Percentiles rank a stretch among this genome's conserved stretches.
Conservation (phyloP, 2,113 vertebrate species). For the Pseudonaja textilis region DNA sequence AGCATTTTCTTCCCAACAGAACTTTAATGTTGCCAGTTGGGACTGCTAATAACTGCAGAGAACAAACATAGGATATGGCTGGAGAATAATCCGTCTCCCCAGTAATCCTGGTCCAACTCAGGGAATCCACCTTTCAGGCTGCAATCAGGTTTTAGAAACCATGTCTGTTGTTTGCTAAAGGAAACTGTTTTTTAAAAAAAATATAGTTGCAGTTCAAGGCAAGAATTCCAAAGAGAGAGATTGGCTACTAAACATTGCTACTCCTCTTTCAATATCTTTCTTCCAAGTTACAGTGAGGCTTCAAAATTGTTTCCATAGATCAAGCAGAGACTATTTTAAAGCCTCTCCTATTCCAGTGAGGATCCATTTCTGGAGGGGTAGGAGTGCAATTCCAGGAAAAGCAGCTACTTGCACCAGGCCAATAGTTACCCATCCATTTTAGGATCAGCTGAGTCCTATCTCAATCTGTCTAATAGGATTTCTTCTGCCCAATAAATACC, state of each 20-base stretch:
- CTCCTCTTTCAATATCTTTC: not conserved
- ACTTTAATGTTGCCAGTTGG: not conserved
- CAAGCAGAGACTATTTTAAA: not conserved
- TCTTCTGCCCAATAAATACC: not conserved
- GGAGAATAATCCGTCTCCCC: not conserved
- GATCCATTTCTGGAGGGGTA: not conserved
- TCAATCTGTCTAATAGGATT: not conserved
- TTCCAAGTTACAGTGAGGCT: not conserved
- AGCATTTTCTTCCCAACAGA: not conserved
- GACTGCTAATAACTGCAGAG: not conserved
- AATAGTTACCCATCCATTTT: not conserved
- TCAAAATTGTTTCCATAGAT: not conserved
- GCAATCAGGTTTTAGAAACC: not conserved
- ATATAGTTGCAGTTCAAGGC: not conserved
- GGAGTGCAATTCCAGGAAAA: not conserved
- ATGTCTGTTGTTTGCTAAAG: not conserved
- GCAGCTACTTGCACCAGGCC: not conserved
- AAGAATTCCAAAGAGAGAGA: not conserved
- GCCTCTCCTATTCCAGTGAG: not conserved
- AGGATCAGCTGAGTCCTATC: not conserved
- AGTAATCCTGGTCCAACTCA: not conserved
- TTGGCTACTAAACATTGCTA: not conserved
- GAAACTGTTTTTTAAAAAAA: not conserved
- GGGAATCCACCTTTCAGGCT: not conserved
- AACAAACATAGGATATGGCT: not conserved